Evolutionary conservation across 2,113 vertebrate species (phyloP).

Genomic region (Cryptotis parvus): DNA sequence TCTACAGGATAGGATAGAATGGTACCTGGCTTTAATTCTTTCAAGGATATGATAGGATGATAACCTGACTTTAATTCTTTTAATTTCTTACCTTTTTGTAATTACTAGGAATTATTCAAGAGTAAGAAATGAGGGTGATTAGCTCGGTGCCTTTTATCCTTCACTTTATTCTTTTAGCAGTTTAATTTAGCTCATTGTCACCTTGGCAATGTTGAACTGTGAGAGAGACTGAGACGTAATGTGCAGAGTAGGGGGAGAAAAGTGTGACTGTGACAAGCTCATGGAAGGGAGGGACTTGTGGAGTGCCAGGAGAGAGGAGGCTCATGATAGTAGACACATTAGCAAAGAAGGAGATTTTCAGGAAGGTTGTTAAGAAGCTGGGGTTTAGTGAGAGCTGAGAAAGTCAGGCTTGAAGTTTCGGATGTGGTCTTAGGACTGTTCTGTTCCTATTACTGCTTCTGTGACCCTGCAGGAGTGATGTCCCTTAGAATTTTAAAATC

Average conservation of each 20-base stretch:
- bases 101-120: not conserved
- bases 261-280: constrained; percentile 22
- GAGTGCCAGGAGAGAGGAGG: not conserved
- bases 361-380: not conserved
- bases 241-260: not conserved
- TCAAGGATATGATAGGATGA: not conserved
- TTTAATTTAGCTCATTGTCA: constrained; percentile 44
- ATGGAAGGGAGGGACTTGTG: not conserved
- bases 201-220: not conserved
- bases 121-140: not conserved
- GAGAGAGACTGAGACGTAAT: not conserved
- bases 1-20: not conserved
- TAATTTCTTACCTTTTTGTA: too few relatives aligned
- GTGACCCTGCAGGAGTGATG: not conserved
- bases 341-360: not conserved
- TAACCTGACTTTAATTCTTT: too few relatives aligned
- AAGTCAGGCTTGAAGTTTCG: constrained; percentile 29
- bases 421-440: constrained; percentile 35
- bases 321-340: not conserved
- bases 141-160: not conserved
- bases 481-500: not conserved
- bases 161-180: constrained; percentile 10
- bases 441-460: not conserved
- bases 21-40: not conserved
- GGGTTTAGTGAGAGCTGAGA: not conserved